Evolutionary conservation across 2,113 vertebrate species (phyloP).

Genomic region (Centropristis striata): DNA sequence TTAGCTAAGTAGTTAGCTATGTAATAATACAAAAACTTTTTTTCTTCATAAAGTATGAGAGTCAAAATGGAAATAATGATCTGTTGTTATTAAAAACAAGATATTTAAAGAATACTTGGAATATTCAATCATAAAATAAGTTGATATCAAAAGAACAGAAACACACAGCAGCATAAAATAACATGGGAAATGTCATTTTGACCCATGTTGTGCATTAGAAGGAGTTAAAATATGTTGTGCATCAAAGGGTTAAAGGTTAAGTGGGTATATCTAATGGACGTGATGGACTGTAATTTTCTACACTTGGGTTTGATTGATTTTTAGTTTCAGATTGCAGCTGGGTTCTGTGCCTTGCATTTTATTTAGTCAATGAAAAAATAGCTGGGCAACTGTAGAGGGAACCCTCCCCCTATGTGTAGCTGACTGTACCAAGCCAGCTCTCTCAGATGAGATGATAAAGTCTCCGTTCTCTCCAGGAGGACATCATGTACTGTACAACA

Average conservation of each 20-base stretch:
- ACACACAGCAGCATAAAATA: no score
- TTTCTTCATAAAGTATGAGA: no score
- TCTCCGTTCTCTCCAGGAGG: constrained; percentile 28
- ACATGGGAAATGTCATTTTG: no score
- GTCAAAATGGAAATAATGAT: no score
- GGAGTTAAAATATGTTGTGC: no score
- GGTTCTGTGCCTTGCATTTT: neutral
- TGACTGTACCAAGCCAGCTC: constrained; percentile 10
- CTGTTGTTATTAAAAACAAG: no score
- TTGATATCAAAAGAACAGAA: no score
- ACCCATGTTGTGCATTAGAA: no score
- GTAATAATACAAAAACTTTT: no score
- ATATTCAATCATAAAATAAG: no score
- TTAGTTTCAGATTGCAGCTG: neutral
- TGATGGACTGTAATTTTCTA: neutral
- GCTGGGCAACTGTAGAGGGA: neutral
- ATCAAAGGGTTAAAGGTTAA: neutral
- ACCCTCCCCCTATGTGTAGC: neutral
- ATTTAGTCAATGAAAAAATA: constrained; percentile 25
- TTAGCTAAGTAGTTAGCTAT: no score
- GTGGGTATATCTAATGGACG: neutral
- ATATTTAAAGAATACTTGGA: no score
- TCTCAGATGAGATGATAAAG: constrained; percentile 24
- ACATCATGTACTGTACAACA: constrained; percentile 26
- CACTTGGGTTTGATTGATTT: neutral